A percentile compares a stretch with the other conserved stretches of the same genome.
Evolutionary conservation across 2,113 vertebrate species (phyloP).

Genomic region (Zapus hudsonius): DNA sequence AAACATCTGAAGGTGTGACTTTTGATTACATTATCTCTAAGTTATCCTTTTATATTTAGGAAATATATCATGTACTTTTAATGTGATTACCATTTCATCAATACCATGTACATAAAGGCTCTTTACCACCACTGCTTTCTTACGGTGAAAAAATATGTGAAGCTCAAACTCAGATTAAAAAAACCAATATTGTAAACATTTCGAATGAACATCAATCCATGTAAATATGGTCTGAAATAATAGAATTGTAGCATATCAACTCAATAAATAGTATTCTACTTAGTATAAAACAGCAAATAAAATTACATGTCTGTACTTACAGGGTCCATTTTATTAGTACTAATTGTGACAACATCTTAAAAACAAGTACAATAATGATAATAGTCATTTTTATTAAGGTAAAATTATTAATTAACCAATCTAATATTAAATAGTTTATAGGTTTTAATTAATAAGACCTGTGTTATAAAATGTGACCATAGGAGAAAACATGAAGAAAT

Average conservation of each 20-base stretch:
- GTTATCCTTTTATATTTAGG: neutral
- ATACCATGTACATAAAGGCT: neutral
- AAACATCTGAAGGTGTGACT: neutral
- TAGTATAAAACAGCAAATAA: slow-evolving; percentile 8
- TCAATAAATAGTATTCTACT: neutral
- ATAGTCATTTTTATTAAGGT: neutral
- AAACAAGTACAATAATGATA: neutral
- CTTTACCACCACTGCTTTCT: neutral
- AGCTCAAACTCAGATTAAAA: neutral
- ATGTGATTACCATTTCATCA: neutral
- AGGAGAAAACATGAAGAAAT: slow-evolving; percentile 10
- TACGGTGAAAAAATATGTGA: neutral
- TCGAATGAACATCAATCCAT: neutral
- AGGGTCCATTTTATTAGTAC: slow-evolving; percentile 2
- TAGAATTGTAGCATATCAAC: neutral
- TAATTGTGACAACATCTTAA: neutral
- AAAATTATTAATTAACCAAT: slow-evolving; percentile 21
- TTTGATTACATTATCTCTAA: neutral
- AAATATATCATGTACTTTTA: slow-evolving; percentile 7
- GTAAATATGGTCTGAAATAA: slow-evolving; percentile 36
- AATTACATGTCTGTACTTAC: neutral
- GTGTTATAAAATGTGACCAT: slow-evolving; percentile 5
- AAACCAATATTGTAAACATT: neutral
- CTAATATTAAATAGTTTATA: neutral
- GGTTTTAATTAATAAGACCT: slow-evolving; percentile 14